Base-by-base conservation (phyloP, 2,113 vertebrate species). In the Myanophis thanlyinensis region DNA sequence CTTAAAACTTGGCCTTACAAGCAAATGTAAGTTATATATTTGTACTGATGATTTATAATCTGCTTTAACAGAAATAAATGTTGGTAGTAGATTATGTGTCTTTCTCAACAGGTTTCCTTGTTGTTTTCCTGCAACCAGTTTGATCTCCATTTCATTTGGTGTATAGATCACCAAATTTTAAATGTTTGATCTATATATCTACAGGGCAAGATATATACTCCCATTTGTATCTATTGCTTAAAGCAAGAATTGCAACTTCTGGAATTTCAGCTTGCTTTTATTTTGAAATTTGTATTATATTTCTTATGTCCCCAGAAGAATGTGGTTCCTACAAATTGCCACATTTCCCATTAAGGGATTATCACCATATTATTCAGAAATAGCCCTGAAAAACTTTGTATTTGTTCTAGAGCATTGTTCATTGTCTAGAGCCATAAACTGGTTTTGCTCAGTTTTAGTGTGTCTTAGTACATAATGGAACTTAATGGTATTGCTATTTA, bases 11-110 rank as follows among this genome's bases (percentile, higher is more conserved):
- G 97, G 98, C 98, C 98, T 98, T 98, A 98, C 97, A 98, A 98
- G 98, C 98, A 98, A 97, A 98, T 98, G 97, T 98, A 98, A 98
- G 97, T 98, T 98, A 97, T 97, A 98, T 98, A 98, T 98, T 98
- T 98, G 98, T 98, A 98, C 98, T 98, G 97, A 98, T 98, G 97
- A 98, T 98, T 98, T 98, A 98, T 98, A 98, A 98, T 98, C 98
- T 97, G 98, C 98, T 98, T 98, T 98, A 98, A 98, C 97, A 98
- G 96, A 98, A 98, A 98, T 98, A 98, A 98, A 98, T 97, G 97
- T 98, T 98, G 97, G 95, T 98, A 97, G 98, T 98, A 98, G 98
- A 98, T 97, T 91, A 85, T 48, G 94, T 93, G 89, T 91, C 93
- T 91, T 93, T 88, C 91, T 94, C 53, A 67, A 89, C 95, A 94